Evolutionary conservation across 2,888 invertebrate species (phyloP).

Genomic region (Ochropleura plecta): DNA sequence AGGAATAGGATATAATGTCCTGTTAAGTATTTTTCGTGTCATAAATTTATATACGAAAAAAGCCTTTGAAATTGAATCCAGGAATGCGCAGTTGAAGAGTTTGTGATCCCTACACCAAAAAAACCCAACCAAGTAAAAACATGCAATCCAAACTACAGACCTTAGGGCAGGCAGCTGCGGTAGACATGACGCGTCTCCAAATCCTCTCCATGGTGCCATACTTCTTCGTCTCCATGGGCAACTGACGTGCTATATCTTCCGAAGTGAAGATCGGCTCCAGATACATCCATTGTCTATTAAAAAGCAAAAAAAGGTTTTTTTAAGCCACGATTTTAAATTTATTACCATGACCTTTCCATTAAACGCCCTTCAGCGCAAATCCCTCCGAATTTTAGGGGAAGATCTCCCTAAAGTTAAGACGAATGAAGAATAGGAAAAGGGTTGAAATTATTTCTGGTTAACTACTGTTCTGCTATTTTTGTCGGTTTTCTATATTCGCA

Average conservation of each 20-base stretch:
- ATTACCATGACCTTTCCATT: neutral
- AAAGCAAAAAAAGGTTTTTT: neutral
- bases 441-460: neutral
- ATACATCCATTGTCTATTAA: conserved; percentile 95
- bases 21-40: no score
- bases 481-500: neutral
- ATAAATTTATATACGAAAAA: no score
- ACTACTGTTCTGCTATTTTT: neutral
- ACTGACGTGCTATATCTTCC: conserved; percentile 94
- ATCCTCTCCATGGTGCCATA: conserved; percentile 94
- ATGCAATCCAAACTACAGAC: conserved; percentile 69
- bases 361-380: neutral
- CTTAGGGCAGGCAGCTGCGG: conserved; percentile 92
- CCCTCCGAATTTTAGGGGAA: neutral
- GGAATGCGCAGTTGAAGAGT: neutral
- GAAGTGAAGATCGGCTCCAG: conserved; percentile 95
- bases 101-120: neutral
- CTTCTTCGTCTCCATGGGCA: conserved; percentile 95
- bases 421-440: no score
- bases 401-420: neutral
- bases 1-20: no score
- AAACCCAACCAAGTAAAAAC: neutral
- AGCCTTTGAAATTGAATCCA: neutral
- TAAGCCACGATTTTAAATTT: neutral
- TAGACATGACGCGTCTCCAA: conserved; percentile 94